Conservation (phyloP, 2,113 vertebrate species). For the Phalacrocorax brasilianus region DNA sequence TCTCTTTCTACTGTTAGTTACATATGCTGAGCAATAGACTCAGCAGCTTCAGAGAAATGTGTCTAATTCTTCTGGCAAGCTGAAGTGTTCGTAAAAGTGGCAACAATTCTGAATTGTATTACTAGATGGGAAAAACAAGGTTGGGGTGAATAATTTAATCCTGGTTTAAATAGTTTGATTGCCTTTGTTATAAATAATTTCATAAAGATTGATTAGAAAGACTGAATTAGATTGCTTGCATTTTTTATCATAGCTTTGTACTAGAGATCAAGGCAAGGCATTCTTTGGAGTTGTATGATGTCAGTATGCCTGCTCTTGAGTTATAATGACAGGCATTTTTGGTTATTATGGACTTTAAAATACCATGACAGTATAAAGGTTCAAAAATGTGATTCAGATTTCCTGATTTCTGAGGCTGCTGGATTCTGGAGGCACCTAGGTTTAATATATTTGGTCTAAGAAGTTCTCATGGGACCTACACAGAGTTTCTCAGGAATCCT, state of each 20-base stretch:
- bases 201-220: not conserved
- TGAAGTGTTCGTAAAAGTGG: not conserved
- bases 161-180: slow-evolving; percentile 13
- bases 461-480: not conserved
- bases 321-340: not conserved
- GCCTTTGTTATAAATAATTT: not conserved
- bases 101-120: not conserved
- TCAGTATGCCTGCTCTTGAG: not conserved
- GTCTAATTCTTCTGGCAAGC: not conserved
- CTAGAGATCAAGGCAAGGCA: not conserved
- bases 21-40: not conserved
- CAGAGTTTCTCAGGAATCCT: not conserved
- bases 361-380: not conserved
- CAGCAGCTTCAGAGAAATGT: not conserved
- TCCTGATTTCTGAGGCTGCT: not conserved
- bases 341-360: not conserved
- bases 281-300: not conserved
- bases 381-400: not conserved
- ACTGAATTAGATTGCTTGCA: not conserved
- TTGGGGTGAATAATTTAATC: not conserved
- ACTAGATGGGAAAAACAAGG: not conserved
- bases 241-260: not conserved
- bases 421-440: not conserved
- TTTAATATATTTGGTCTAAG: not conserved
- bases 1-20: not conserved